phyloP scores from a whole-genome alignment of 2,113 vertebrate species.

The Hoplias malabaricus region DNA sequence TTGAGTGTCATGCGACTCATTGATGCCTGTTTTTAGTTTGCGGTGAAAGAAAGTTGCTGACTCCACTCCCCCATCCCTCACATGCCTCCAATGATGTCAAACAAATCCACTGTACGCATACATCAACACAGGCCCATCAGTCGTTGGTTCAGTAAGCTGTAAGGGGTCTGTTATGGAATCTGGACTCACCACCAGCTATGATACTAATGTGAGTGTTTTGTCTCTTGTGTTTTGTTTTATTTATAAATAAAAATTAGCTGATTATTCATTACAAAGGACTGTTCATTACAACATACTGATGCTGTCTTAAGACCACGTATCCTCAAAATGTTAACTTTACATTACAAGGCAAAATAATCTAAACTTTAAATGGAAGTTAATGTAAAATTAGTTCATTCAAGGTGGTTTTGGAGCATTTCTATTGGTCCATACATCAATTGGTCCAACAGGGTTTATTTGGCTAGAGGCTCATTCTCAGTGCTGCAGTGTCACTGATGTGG shows the following conservation, averaged over 20 bases:
- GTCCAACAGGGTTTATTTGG: too few relatives aligned
- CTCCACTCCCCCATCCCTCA: constrained; percentile 1
- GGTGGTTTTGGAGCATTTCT: too few relatives aligned
- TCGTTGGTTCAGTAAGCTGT: background rate
- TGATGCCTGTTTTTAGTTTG: background rate
- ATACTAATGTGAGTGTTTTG: background rate
- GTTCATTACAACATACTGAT: background rate
- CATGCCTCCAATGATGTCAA: background rate
- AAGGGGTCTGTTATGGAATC: background rate
- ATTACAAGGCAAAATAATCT: too few relatives aligned
- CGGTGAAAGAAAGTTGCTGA: background rate
- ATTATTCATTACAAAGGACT: background rate
- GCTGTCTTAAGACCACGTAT: too few relatives aligned
- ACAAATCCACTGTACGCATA: background rate
- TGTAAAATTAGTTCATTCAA: too few relatives aligned
- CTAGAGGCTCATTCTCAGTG: too few relatives aligned
- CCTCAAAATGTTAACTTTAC: too few relatives aligned
- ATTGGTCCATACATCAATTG: too few relatives aligned
- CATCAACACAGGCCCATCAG: background rate
- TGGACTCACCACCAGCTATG: background rate
- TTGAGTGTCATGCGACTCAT: background rate
- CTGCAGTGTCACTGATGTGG: too few relatives aligned
- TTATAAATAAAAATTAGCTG: background rate
- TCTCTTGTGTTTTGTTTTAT: too few relatives aligned
- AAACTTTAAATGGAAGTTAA: too few relatives aligned